Percentiles rank a stretch among this genome's conserved stretches.
Evolutionary conservation across 2,888 invertebrate genomes (phyloP).

Genomic region (Rhagonycha lutea): DNA sequence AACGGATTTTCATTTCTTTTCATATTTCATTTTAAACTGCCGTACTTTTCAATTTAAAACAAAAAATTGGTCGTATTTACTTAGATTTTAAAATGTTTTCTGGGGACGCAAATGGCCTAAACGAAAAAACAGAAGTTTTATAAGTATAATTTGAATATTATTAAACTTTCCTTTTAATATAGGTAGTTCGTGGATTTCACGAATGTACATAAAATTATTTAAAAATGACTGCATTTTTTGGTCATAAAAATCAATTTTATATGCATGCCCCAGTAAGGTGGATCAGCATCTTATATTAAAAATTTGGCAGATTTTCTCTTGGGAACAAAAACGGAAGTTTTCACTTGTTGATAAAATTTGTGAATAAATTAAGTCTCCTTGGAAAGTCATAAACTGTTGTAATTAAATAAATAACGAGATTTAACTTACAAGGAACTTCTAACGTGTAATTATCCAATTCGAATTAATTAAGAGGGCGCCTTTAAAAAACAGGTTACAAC

Average conservation of each 20-base stretch:
- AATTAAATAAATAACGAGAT: neutral
- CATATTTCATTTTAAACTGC: neutral
- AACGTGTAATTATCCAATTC: neutral
- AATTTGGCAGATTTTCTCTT: neutral
- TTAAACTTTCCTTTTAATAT: neutral
- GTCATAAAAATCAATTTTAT: neutral
- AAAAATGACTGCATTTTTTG: neutral
- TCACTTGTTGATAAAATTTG: neutral
- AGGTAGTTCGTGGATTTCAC: neutral
- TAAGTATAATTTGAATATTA: neutral
- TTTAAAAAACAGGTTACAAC: too few species aligned
- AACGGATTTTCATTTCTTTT: neutral
- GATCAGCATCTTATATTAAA: neutral
- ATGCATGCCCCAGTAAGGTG: too few species aligned
- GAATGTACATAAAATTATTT: neutral
- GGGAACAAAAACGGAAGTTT: neutral
- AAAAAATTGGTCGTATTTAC: neutral
- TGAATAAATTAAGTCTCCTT: neutral
- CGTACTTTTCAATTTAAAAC: neutral
- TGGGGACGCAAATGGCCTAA: neutral
- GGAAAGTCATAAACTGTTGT: neutral
- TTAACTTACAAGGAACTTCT: too few species aligned
- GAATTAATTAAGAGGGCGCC: neutral
- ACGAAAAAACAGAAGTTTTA: neutral
- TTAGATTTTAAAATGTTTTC: neutral